Conservation (phyloP, 2,113 vertebrate genomes). For the Rattus norvegicus region GRCr8 NC_086031.1:43148501-43149000, state of each 20-base stretch:
- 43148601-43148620: too few relatives aligned
- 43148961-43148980: not conserved
- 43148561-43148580: not conserved
- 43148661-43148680: not conserved
- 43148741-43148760: not conserved
- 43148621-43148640: not conserved
- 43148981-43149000: not conserved
- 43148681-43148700: not conserved
- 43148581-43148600: not conserved
- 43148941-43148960: too few relatives aligned
- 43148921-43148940: not conserved
- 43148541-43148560: too few relatives aligned
- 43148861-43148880: too few relatives aligned
- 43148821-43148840: not conserved
- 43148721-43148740: not conserved
- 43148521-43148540: not conserved
- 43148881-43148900: not conserved
- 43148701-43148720: not conserved
- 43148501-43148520: not conserved
- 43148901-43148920: not conserved
- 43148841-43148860: too few relatives aligned
- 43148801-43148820: not conserved
- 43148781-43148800: not conserved
- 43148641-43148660: not conserved
- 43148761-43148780: not conserved